These are phyloP conservation scores for Odontomyia ornata DNA, from an alignment of 2,888 invertebrate genomes.

Conservation along the genomic window DNA sequence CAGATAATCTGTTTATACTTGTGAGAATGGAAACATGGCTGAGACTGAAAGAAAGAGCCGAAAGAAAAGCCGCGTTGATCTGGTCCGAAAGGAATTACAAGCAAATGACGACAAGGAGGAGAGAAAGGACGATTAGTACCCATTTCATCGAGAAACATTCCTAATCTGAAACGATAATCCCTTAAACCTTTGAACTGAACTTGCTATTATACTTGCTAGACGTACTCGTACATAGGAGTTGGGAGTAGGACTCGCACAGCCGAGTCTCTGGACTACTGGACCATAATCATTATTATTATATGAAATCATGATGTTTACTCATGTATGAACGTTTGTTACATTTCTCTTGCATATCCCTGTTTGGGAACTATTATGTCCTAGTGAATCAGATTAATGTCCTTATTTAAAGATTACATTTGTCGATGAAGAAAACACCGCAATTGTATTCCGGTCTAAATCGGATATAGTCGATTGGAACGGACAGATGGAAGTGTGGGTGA, in stretches of 20 bases:
- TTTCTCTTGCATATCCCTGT: conserved; percentile 26
- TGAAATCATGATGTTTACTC: conserved; percentile 58
- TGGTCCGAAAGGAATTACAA: conserved; percentile 36
- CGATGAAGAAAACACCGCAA: conserved; percentile 58
- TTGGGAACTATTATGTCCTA: conserved; percentile 45
- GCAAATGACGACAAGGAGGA: conserved; percentile 6
- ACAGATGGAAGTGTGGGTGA: conserved; percentile 44
- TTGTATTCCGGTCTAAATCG: conserved; percentile 63
- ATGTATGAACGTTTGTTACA: conserved; percentile 58
- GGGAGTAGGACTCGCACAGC: too few species aligned
- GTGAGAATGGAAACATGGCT: conserved; percentile 50
- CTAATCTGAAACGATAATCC: conserved; percentile 63
- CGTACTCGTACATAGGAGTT: background rate
- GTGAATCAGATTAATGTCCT: conserved; percentile 51
- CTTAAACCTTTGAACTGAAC: conserved; percentile 58
- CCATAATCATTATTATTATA: conserved; percentile 41
- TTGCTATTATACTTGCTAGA: conserved; percentile 35
- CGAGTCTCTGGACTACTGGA: background rate
- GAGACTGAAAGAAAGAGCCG: conserved; percentile 17
- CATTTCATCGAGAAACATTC: conserved; percentile 56
- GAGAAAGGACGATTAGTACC: conserved; percentile 41
- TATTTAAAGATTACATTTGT: conserved; percentile 52
- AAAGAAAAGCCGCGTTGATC: conserved; percentile 44
- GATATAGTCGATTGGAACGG: conserved; percentile 53
- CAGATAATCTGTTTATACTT: conserved; percentile 65